phyloP scores from a whole-genome alignment of 1,140 invertebrate genomes.

The Mya arenaria region DNA sequence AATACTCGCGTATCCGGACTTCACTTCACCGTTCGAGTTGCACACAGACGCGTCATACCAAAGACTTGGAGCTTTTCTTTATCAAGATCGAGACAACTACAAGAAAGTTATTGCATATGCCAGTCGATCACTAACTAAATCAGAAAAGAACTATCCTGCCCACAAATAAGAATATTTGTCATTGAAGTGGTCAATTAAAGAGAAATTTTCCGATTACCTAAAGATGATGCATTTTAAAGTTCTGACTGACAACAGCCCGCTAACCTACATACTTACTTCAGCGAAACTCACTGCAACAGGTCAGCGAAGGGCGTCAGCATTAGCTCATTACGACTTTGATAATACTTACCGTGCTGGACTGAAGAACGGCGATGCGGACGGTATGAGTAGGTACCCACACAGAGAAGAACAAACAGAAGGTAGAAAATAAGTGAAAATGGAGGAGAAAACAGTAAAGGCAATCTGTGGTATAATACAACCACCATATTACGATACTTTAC shows the following conservation, averaged over 20 bases:
- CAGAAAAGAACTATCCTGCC: not conserved
- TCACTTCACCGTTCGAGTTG: not conserved
- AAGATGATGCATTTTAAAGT: not conserved
- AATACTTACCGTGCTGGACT: conserved; percentile 8
- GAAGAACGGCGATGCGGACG: conserved; percentile 11
- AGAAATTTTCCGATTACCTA: conserved; percentile 17
- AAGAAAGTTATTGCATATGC: not conserved
- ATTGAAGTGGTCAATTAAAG: conserved; percentile 3
- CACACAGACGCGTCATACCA: not conserved
- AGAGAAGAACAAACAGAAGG: not conserved
- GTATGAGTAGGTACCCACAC: conserved; percentile 20
- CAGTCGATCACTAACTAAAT: not conserved
- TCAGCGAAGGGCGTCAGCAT: conserved; percentile 32
- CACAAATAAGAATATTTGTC: conserved; percentile 4
- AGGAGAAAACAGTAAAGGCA: not conserved
- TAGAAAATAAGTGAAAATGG: not conserved
- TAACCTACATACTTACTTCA: conserved; percentile 2
- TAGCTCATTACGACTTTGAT: conserved; percentile 30
- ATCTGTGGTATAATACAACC: not conserved
- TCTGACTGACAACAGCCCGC: not conserved
- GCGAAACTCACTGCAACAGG: conserved; percentile 26
- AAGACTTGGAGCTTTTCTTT: not conserved
- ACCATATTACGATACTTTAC: not conserved
- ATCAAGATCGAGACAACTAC: not conserved
- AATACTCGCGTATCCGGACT: conserved; percentile 3